Evolutionary conservation across 2,888 invertebrate species (phyloP), one percentile per base, ranked within the genome.

Genomic region (Epinotia brunnichana): DNA sequence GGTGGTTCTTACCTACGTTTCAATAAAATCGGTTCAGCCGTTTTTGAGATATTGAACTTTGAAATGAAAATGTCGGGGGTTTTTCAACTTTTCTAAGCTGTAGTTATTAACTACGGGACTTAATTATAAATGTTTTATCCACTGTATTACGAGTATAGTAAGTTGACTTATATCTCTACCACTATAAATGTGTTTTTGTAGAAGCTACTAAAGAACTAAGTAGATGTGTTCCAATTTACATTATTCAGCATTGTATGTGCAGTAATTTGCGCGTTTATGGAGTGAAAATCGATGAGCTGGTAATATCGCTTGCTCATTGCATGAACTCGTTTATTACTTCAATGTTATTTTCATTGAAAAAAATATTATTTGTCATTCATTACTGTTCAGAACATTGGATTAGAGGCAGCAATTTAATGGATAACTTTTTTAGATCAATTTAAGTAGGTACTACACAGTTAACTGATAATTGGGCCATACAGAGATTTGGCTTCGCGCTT

Each of bases 161-260:
- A 48, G n/a, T 48, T 48, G 4, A 5, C n/a, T n/a, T 48, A 48
- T n/a, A 15, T 48, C 3, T 48, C n/a, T n/a, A 48, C n/a, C 35
- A 44, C 15, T 24, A 24, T 5, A n/a, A 7, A 21, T 21, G 21
- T 13, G 41, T 61, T 61, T 60, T 0, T 41, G 15, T 24, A 62
- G n/a, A 62, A 15, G 24, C 61, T n/a, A 24, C 41, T 48, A 35
- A 48, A 63, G 35, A 48, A 35, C 15, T 11, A 24, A 29, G 39
- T 29, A 69, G 53, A 57, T 35, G 63, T n/a, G 3, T 29, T 57
- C 19, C 35, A 44, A 63, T 70, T 70, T 63, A 57, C 70, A 63
- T 57, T 57, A 56, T 41, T 21, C 11, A 17, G 21, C 51, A 48
- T 35, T 35, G 60, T 61, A 54, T 44, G 44, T 29, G 24, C 61